Conservation (phyloP, 2,113 vertebrate species). For the Trogon surrucura region DNA sequence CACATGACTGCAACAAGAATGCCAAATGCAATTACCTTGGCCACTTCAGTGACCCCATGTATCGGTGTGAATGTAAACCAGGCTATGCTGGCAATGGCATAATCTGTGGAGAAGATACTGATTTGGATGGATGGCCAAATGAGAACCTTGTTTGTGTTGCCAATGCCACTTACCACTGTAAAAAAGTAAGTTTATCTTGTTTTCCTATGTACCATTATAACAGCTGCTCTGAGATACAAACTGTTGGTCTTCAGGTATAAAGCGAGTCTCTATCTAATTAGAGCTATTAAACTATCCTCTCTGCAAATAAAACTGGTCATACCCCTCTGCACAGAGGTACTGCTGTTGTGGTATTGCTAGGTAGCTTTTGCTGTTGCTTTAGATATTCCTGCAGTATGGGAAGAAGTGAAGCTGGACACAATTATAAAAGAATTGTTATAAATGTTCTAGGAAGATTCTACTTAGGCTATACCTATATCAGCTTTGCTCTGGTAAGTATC, state of each 20-base stretch:
- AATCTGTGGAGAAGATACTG: slow-evolving; percentile 95
- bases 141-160: slow-evolving; percentile 88
- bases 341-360: background rate
- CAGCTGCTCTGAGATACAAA: background rate
- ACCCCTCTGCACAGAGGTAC: background rate
- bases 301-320: background rate
- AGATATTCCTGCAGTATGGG: background rate
- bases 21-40: slow-evolving; percentile 97
- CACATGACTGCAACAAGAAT: slow-evolving; percentile 93
- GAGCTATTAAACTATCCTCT: background rate
- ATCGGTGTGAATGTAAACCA: slow-evolving; percentile 95
- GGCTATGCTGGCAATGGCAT: slow-evolving; percentile 95
- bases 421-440: background rate
- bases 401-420: background rate
- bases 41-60: slow-evolving; percentile 94
- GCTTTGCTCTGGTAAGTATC: background rate
- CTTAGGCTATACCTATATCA: background rate
- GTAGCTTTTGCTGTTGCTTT: background rate
- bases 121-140: slow-evolving; percentile 97
- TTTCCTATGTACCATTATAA: background rate
- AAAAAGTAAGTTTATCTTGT: slow-evolving; percentile 82
- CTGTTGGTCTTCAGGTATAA: background rate
- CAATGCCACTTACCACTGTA: slow-evolving; percentile 98
- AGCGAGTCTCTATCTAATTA: background rate
- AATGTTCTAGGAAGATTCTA: background rate